Evolutionary conservation across 2,888 invertebrate genomes (phyloP), one percentile per base, ranked within the genome.

Genomic region (Sinodicranocentrus sp.): DNA sequence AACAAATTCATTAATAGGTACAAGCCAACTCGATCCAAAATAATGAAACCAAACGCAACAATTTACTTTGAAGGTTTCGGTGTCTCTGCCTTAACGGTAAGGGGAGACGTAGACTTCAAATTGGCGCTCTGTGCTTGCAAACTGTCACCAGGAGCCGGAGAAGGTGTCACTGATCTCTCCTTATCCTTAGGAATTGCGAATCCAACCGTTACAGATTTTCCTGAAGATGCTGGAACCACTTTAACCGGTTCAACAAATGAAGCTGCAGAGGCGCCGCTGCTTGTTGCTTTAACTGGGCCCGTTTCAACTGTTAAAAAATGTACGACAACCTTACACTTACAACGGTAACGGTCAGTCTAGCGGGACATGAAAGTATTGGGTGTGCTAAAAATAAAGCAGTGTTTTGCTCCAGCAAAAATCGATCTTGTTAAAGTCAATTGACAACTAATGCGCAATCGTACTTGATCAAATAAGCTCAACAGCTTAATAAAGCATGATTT

Each of bases 1-100:
- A 13, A 48, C 17, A 8, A n/a, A 17, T 13, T 48, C 17, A 15
- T 48, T 48, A 2, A 39, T n/a, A 33, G 5, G 33, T 33, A 6
- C 57, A n/a, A 48, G 3, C 5, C 17, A 48, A 15, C 5, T 48
- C 17, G 39, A 8, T 39, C 13, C 13, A 13, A 6, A 39, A 39
- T 39, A 13, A 8, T 39, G 6, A 39, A 39, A 39, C 10, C 17
- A 52, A 52, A 52, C 52, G 6, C 8, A 8, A 8, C 39, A 54
- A n/a, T 19, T 72, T 79, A 85, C 85, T 83, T 84, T 33, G 72
- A 21, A 19, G 78, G 68, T 82, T 80, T 85, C n/a, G 54, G 68
- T 15, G 77, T 67, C 8, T 83, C 84, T 10, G 61, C 76, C n/a
- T 67, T 75, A 19, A 59, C 65, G 21, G 67, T 25, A 21, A 67